These are phyloP conservation scores for Lepidurus couesii DNA, from an alignment of 1,140 invertebrate genomes.

Conservation along the genomic window DNA sequence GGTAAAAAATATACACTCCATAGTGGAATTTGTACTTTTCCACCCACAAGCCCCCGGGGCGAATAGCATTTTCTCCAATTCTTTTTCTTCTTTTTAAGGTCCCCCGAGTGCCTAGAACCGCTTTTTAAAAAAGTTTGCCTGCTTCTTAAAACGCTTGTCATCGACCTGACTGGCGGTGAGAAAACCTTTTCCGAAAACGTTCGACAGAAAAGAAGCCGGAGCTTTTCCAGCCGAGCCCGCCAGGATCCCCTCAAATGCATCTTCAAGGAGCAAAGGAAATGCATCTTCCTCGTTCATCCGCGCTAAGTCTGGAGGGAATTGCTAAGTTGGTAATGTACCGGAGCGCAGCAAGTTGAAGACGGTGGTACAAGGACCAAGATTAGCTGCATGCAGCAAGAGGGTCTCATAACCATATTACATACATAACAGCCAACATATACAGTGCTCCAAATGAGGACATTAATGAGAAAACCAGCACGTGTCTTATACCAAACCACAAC, in stretches of 20 bases:
- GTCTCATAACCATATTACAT: neutral
- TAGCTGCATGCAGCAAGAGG: neutral
- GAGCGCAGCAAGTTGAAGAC: neutral
- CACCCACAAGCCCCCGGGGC: neutral
- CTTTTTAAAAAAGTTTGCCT: neutral
- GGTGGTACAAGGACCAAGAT: neutral
- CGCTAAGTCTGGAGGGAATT: neutral
- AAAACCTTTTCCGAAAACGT: neutral
- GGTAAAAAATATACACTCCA: neutral
- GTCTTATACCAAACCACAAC: neutral
- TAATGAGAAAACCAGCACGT: slow-evolving; percentile 15
- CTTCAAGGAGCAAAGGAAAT: neutral
- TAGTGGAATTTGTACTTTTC: slow-evolving; percentile 4
- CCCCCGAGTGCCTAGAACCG: neutral
- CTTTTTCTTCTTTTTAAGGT: too few relatives aligned
- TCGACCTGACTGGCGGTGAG: neutral
- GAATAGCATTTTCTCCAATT: neutral
- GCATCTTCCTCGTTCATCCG: neutral
- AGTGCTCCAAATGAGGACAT: neutral
- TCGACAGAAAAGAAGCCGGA: neutral
- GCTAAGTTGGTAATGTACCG: neutral
- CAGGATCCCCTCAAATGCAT: neutral
- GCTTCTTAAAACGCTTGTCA: slow-evolving; percentile 1
- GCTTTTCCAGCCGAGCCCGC: neutral
- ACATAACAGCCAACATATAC: neutral